Base-by-base conservation (phyloP, 2,797 vertebrate genomes). In the Buceros bicornis region DNA sequence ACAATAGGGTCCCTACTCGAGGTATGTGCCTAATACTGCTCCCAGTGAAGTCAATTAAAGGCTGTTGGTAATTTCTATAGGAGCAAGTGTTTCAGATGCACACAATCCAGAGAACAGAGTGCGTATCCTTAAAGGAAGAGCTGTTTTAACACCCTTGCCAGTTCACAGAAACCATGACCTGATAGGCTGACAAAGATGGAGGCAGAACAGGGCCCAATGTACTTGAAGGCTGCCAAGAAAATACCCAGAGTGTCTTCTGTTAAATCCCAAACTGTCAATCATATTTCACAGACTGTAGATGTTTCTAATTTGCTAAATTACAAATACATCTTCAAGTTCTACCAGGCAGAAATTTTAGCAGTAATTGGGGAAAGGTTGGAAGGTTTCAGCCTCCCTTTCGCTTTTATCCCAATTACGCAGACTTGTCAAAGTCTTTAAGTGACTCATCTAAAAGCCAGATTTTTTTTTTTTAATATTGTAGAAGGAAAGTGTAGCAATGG, bases 401-500 rank as follows among this genome's bases (percentile, higher is more conserved):
- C 94, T 96, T 89, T 29, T 90, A 95, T 95, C 94, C 96, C 96
- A 96, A 91, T 97, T 95, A 95, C 87, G 90, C 93, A 94, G 82
- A 91, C 97, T 91, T 87, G 87, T 94, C 97, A 93, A 97, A 96
- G 97, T 95, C 90, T 93, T 74, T 43, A 96, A 95, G 89, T 95
- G 97, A 96, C 97, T 96, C 93, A 97, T 96, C 93, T 82, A 95
- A 97, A 97, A 97, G 94, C 85, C 96, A 97, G 95, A 93, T 94
- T 93, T 24, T 21, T 20, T 21, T 20, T 48, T 48, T 84, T 83
- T 74, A 93, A 94, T 93, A 92, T 72, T 42, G 35, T 90, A 89
- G 97, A 97, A 97, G 95, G 89, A 97, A 98, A 97, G 73, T 81
- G 97, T 95, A 94, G 97, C 95, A 95, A 97, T 95, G 97, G 93